Percentiles rank a stretch among this genome's conserved stretches.
Evolutionary conservation across 2,797 vertebrate genomes (phyloP).

Genomic region (Helarctos malayanus): DNA sequence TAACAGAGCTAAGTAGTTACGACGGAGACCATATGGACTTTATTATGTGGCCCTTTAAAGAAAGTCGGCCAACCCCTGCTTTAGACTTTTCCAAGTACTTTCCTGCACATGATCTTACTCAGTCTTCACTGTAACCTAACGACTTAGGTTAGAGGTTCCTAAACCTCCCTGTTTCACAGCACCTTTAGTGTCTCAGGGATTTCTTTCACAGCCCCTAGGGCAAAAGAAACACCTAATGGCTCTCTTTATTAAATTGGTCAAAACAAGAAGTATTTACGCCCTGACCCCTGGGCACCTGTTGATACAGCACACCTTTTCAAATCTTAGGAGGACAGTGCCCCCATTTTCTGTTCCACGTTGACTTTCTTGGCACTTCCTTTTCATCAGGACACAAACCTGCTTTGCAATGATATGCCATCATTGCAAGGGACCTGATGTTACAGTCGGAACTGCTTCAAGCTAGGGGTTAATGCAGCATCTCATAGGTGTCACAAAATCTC

Average conservation of each 20-base stretch:
- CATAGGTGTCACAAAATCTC: background rate
- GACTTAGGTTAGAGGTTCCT: background rate
- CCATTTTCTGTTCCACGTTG: background rate
- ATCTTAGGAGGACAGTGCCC: background rate
- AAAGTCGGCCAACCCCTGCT: background rate
- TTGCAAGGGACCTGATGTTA: background rate
- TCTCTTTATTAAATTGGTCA: background rate
- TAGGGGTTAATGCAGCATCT: rapidly evolving
- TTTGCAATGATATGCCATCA: background rate
- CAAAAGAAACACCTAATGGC: background rate
- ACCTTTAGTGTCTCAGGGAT: background rate
- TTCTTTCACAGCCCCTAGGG: background rate
- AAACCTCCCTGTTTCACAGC: background rate
- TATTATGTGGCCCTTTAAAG: background rate
- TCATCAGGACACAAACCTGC: background rate
- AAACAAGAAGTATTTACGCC: background rate
- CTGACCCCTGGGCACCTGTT: background rate
- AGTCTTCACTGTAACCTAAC: background rate
- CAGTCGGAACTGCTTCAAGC: background rate
- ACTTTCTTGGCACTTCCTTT: background rate
- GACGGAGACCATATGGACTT: background rate
- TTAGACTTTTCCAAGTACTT: background rate
- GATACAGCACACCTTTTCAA: background rate
- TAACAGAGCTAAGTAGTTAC: background rate
- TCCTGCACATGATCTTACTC: background rate